phyloP scores from a whole-genome alignment of 2,797 vertebrate genomes.

The Coccyzus lansbergi region DNA sequence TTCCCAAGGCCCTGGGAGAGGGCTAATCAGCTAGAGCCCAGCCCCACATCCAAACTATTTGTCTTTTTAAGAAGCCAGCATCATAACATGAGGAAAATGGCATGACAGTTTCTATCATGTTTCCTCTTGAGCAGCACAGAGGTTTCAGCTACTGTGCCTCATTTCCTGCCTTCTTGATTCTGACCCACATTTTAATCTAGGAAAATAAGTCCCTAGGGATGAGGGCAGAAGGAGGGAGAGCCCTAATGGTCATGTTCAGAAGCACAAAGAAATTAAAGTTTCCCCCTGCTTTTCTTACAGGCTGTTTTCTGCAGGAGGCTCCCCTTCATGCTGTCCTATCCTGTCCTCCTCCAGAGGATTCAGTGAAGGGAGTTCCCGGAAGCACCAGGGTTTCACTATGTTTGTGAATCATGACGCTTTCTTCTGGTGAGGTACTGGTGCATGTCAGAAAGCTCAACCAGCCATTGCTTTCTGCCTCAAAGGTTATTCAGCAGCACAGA shows the following conservation, averaged over 20 bases:
- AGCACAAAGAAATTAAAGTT: background rate
- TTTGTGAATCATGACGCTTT: background rate
- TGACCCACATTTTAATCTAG: background rate
- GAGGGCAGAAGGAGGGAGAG: background rate
- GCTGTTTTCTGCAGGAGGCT: background rate
- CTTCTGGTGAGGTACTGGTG: background rate
- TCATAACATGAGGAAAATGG: background rate
- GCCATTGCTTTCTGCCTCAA: background rate
- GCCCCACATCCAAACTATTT: accelerated
- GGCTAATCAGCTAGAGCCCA: background rate
- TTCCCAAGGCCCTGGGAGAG: background rate
- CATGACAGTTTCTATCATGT: accelerated
- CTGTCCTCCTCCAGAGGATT: background rate
- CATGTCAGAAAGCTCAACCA: slow-evolving; percentile 15
- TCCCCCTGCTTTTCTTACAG: background rate
- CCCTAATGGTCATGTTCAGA: background rate
- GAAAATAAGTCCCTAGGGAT: background rate
- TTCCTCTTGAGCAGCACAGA: background rate
- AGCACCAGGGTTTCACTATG: background rate
- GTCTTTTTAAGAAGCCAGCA: background rate
- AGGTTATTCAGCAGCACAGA: background rate
- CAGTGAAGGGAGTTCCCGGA: background rate
- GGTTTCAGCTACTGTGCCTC: background rate
- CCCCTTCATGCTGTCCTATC: background rate
- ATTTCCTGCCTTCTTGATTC: background rate